These are phyloP conservation scores for Spondyliosoma cantharus DNA, from an alignment of 2,797 vertebrate species.

Conservation along the genomic window DNA sequence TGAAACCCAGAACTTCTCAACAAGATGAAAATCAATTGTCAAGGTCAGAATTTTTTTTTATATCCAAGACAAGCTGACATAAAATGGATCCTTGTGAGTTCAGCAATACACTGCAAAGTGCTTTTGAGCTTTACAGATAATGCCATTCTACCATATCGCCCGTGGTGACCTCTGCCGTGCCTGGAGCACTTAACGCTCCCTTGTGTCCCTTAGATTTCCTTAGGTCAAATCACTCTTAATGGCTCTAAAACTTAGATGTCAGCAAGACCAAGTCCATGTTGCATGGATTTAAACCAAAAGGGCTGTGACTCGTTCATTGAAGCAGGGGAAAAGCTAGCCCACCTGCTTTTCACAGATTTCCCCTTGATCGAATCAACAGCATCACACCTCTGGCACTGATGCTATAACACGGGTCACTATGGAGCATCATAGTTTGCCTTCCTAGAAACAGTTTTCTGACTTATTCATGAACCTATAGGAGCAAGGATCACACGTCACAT, in stretches of 20 bases:
- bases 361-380: constrained; percentile 56
- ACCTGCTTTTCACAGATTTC: constrained; percentile 71
- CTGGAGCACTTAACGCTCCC: constrained; percentile 66
- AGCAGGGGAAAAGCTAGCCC: constrained; percentile 35
- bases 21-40: not conserved
- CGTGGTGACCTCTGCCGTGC: constrained; percentile 44
- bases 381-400: constrained; percentile 57
- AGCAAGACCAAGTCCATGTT: constrained; percentile 52
- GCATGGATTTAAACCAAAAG: constrained; percentile 35
- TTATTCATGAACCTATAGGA: constrained; percentile 31
- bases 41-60: constrained; percentile 22
- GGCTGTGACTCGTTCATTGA: constrained; percentile 32
- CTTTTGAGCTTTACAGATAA: constrained; percentile 43
- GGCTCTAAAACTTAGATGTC: constrained; percentile 65
- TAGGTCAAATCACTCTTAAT: constrained; percentile 67
- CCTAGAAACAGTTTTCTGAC: constrained; percentile 35
- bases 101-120: constrained; percentile 31
- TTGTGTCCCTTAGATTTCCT: constrained; percentile 55
- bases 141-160: constrained; percentile 39
- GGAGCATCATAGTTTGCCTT: constrained; percentile 11
- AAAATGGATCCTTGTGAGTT: constrained; percentile 5
- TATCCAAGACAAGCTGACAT: constrained; percentile 12
- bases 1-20: not conserved
- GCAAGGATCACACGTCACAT: not conserved
- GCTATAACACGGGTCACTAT: constrained; percentile 18